phyloP scores from a whole-genome alignment of 2,888 invertebrate genomes.

The Ditula angustiorana region DNA sequence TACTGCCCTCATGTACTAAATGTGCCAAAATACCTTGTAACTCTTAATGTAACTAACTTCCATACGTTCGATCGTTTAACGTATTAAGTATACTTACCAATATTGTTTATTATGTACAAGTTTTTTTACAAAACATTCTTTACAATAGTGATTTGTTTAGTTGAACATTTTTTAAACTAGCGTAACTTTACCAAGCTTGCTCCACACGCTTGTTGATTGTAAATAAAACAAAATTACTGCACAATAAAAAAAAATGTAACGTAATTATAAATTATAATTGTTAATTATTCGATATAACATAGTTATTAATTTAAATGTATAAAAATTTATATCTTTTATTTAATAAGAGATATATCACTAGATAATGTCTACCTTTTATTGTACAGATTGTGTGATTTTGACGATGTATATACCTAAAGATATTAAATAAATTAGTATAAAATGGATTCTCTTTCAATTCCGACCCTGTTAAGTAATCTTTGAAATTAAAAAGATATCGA shows the following conservation, averaged over 20 bases:
- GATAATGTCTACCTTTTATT: slow-evolving; percentile 64
- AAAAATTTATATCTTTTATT: slow-evolving; percentile 75
- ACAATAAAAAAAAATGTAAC: slow-evolving; percentile 67
- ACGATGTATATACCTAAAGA: slow-evolving; percentile 71
- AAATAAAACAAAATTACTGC: slow-evolving; percentile 74
- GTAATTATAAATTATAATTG: slow-evolving; percentile 62
- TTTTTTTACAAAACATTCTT: slow-evolving; percentile 17
- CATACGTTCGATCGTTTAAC: slow-evolving; percentile 17
- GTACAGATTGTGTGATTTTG: slow-evolving; percentile 79
- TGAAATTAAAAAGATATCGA: slow-evolving; percentile 59
- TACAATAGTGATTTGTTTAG: slow-evolving; percentile 15
- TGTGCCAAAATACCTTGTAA: slow-evolving; percentile 65
- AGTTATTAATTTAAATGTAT: slow-evolving; percentile 62
- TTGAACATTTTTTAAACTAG: slow-evolving; percentile 35
- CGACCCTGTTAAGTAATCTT: slow-evolving; percentile 50
- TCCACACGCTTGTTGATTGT: slow-evolving; percentile 79
- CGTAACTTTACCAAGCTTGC: slow-evolving; percentile 68
- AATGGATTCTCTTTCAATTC: slow-evolving; percentile 46
- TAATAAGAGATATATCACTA: slow-evolving; percentile 73
- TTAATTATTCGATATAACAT: slow-evolving; percentile 60
- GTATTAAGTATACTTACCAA: slow-evolving; percentile 20
- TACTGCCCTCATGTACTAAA: slow-evolving; percentile 50
- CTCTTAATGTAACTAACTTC: slow-evolving; percentile 29
- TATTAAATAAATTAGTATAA: slow-evolving; percentile 81
- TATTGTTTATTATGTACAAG: slow-evolving; percentile 38